Evolutionary conservation across 2,113 vertebrate genomes (phyloP).

Genomic region (Colaptes auratus): DNA sequence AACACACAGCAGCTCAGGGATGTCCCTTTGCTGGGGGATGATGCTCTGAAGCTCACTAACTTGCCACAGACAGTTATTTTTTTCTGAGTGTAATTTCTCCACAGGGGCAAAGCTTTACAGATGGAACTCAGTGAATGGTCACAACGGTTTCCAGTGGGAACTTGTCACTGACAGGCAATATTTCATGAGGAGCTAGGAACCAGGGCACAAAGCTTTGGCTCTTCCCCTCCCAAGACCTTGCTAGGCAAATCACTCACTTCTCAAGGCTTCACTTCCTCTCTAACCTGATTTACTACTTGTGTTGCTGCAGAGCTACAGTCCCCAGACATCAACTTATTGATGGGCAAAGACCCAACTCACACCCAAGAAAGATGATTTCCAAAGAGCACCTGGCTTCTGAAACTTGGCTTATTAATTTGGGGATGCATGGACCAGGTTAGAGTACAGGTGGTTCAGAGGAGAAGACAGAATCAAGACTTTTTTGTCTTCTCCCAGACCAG

Average conservation of each 20-base stretch:
- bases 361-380: not conserved
- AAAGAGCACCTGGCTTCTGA: not conserved
- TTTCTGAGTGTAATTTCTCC: not conserved
- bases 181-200: not conserved
- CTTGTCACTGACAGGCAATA: not conserved
- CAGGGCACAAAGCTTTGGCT: not conserved
- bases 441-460: not conserved
- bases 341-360: not conserved
- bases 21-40: not conserved
- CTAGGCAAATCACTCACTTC: not conserved
- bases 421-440: not conserved
- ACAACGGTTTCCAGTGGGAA: not conserved
- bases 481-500: not conserved
- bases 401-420: not conserved
- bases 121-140: not conserved
- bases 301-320: not conserved
- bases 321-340: not conserved
- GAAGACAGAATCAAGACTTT: not conserved
- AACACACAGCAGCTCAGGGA: not conserved
- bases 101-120: not conserved
- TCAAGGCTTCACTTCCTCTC: not conserved
- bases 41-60: not conserved
- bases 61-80: not conserved
- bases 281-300: not conserved
- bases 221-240: not conserved